Base-by-base conservation (phyloP, 2,888 invertebrate genomes). In the Erannis defoliaria region DNA sequence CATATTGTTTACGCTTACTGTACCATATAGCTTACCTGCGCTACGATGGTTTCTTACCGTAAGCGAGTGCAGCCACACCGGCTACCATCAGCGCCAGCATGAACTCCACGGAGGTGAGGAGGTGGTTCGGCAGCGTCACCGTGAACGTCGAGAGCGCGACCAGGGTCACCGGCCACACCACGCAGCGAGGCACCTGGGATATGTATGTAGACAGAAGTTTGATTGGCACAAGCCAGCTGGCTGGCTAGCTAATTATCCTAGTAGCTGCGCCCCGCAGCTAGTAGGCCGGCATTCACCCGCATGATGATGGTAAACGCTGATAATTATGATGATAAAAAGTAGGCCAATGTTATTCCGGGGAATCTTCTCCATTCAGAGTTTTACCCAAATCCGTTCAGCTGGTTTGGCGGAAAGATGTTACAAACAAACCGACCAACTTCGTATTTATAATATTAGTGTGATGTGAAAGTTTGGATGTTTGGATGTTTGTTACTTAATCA, bases 161-260 rank as follows among this genome's bases (percentile, higher is more conserved):
- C 53, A 85, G 76, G 0, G 79, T 73, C 0, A 84, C 45, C 0
- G 92, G 87, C 90, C 89, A 92, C 23, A 89, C 67, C 23, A 92
- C 67, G 62, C 90, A 89, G 1, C 86, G 82, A 1, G 92, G 92
- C 14, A 92, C 70, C 92, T 93, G 73, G 1, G 26, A 10, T 1
- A 29, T 2, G 5, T 26, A 14, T 12, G n/a, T 16, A 10, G 10
- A 8, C 1, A 6, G 10, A 6, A 16, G 18, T 37, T 37, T 9
- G 37, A 37, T 37, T 37, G 16, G 1, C 37, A 37, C 18, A 37
- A 37, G 37, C 18, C 9, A 16, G 3, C 33, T 33, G 33, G 3
- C 5, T n/a, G 35, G 4, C 8, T 35, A 4, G 5, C 10, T 35
- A 3, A 35, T 8, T 14, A 5, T n/a, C n/a, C n/a, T n/a, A n/a